Conservation (phyloP, 2,888 invertebrate genomes). For the Nephrotoma guestfalica region DNA sequence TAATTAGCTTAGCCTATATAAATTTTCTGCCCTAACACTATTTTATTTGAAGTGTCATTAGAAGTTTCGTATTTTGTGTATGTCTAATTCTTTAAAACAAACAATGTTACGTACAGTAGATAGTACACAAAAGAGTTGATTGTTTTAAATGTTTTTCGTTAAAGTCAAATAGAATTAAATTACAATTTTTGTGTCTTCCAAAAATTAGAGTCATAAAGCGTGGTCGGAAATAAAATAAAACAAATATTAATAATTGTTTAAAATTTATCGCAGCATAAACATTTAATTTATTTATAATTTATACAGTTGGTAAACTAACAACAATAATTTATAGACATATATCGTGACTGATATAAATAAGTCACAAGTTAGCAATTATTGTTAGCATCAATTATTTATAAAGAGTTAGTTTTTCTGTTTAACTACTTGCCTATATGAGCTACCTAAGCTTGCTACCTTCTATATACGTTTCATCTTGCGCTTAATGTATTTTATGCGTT, state of each 20-base stretch:
- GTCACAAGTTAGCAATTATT: too few relatives aligned
- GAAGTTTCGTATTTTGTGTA: neutral
- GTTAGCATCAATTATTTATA: too few relatives aligned
- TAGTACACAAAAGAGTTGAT: neutral
- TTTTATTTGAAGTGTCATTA: neutral
- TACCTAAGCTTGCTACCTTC: neutral
- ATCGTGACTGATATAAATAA: too few relatives aligned
- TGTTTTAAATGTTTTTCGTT: neutral
- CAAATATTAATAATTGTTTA: neutral
- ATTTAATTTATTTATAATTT: neutral
- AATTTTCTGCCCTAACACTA: neutral
- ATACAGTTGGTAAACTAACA: too few relatives aligned
- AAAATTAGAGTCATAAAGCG: neutral
- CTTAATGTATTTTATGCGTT: neutral
- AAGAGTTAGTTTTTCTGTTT: neutral
- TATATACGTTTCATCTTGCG: neutral
- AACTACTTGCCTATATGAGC: neutral
- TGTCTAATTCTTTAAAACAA: neutral
- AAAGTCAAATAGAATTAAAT: neutral
- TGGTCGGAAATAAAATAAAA: neutral
- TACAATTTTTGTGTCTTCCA: neutral
- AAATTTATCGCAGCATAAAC: neutral
- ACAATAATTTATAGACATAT: too few relatives aligned
- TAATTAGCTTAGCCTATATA: neutral
- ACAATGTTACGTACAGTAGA: neutral